Evolutionary conservation across 2,888 invertebrate species (phyloP).

Genomic region (Tenthredo scrophulariae): DNA sequence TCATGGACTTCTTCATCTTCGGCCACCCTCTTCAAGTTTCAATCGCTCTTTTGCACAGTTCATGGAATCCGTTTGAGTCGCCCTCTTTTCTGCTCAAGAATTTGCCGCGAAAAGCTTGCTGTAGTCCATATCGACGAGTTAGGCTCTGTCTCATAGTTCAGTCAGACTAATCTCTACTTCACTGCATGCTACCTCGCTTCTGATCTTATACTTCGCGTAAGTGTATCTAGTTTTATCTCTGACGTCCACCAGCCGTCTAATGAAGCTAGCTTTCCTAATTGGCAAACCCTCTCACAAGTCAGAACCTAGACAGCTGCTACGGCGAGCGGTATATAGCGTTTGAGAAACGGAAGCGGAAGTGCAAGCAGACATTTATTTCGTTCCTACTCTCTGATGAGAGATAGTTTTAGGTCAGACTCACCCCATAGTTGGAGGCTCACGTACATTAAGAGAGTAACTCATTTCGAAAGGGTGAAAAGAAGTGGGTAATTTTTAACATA

Average conservation of each 20-base stretch:
- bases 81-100: not conserved
- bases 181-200: not conserved
- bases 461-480: not conserved
- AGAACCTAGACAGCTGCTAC: constrained; percentile 42
- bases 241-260: constrained; percentile 32
- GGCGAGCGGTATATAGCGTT: not conserved
- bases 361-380: constrained; percentile 48
- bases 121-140: constrained; percentile 4
- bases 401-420: constrained; percentile 36
- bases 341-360: constrained; percentile 48
- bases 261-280: constrained; percentile 46
- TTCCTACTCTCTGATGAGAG: constrained; percentile 36
- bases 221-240: constrained; percentile 31
- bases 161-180: not conserved
- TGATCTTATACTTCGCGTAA: constrained; percentile 21
- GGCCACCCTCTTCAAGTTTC: constrained; percentile 11
- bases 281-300: constrained; percentile 48
- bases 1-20: constrained; percentile 30
- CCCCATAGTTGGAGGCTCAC: not conserved
- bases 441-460: not conserved
- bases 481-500: not conserved
- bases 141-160: not conserved
- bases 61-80: constrained; percentile 5
- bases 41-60: constrained; percentile 27
- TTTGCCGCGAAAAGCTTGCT: not conserved